These are phyloP conservation scores for Emberiza fucata DNA, from an alignment of 2,113 vertebrate genomes.

Conservation along the genomic window DNA sequence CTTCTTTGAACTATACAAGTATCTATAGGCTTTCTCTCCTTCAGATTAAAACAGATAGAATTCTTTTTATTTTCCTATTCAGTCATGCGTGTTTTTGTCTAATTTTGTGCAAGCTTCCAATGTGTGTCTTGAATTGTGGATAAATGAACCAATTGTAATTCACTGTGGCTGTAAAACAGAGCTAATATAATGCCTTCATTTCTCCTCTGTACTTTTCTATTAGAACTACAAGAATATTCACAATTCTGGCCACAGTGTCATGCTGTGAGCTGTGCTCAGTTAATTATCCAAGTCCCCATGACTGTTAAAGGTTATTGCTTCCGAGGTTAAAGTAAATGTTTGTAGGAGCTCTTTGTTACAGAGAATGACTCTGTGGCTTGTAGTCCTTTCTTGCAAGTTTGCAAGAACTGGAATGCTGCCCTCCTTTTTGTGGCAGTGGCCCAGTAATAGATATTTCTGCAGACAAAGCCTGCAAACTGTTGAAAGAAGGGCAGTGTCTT, in stretches of 20 bases:
- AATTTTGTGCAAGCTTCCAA: conserved; percentile 6
- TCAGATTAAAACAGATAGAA: not conserved
- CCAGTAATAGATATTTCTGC: not conserved
- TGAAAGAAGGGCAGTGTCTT: not conserved
- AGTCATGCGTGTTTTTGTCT: conserved; percentile 10
- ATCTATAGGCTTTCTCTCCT: conserved; percentile 13
- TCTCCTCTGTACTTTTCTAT: conserved; percentile 25
- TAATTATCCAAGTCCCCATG: conserved; percentile 33
- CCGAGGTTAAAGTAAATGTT: conserved; percentile 12
- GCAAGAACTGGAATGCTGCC: not conserved
- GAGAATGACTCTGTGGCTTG: not conserved
- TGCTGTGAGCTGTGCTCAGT: conserved; percentile 1
- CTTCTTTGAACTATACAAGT: not conserved
- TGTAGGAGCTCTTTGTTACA: conserved; percentile 22
- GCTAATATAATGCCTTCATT: conserved; percentile 27
- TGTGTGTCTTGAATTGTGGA: conserved; percentile 14
- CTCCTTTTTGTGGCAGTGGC: not conserved
- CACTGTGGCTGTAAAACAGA: not conserved
- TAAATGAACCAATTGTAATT: conserved; percentile 42
- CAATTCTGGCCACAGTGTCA: not conserved
- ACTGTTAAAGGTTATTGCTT: conserved; percentile 42
- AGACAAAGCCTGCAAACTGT: not conserved
- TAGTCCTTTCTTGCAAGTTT: not conserved
- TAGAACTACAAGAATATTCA: conserved; percentile 25
- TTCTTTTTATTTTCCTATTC: conserved; percentile 42